Base-by-base conservation (phyloP, 2,113 vertebrate genomes). In the Peromyscus californicus region DNA sequence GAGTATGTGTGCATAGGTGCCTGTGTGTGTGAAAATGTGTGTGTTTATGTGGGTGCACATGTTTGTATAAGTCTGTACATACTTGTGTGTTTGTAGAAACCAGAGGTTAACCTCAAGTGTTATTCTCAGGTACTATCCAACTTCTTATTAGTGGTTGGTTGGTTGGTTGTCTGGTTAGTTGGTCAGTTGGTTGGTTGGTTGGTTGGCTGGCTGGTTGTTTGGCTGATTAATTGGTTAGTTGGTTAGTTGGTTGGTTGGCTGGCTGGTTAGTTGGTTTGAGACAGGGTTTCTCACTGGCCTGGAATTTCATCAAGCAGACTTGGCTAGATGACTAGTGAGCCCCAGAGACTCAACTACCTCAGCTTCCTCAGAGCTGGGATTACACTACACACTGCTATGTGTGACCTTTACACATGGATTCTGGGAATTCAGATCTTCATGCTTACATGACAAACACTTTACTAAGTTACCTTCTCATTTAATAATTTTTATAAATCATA, bases 141-240 rank as follows among this genome's bases (percentile, higher is more conserved):
- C 29, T 51, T 79, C 9, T 54, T 19, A 16, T 26, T 45, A 24
- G 16, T 70, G 69, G n/a, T n/a, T 74, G 70, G 9, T 39, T 74
- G 70, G 17, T 19, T n/a, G 36, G 70, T 21, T 72, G 36, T 36
- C 8, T 8, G 7, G 33, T 70, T n/a, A 13, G 33, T 70, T 17
- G 15, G 69, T 19, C n/a, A 15, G 33, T 36, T 36, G 33, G 6
- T 19, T 70, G 16, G 16, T 19, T 16, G 69, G 15, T 5, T 70
- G 13, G 33, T 1, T 17, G 12, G 33, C 19, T 70, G 33, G 69
- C 6, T 33, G 33, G 33, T 69, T 70, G 13, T 13, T 36, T 36
- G 69, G 15, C 3, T 70, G 0, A 0, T 1, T 33, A 33, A 5
- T 17, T n/a, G 0, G 33, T 7, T 70, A 6, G 4, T 5, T 69